Percentiles rank a stretch among this genome's conserved stretches.
phyloP scores from a whole-genome alignment of 2,113 vertebrate species.

The Phyllopteryx taeniolatus region DNA sequence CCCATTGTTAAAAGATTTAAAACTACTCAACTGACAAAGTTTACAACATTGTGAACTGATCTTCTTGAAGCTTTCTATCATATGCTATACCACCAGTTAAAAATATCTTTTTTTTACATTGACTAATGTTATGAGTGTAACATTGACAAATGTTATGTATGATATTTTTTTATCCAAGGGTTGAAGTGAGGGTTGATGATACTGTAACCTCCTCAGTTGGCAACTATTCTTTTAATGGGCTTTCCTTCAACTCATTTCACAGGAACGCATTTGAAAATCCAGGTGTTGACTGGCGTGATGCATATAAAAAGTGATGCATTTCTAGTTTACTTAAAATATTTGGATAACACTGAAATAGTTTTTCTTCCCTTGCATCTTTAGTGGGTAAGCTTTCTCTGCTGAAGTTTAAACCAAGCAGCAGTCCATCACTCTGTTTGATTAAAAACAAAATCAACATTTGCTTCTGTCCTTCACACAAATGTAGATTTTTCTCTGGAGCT shows the following conservation, averaged over 20 bases:
- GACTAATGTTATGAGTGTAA: neutral
- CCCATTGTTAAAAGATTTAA: neutral
- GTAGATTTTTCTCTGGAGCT: neutral
- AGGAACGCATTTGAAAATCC: neutral
- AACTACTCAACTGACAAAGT: constrained; percentile 12
- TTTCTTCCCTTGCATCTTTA: neutral
- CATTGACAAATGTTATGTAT: too few species aligned
- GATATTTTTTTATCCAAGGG: too few species aligned
- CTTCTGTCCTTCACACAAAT: neutral
- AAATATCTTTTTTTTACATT: neutral
- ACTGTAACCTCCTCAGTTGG: neutral
- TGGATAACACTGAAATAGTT: too few species aligned
- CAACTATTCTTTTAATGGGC: neutral
- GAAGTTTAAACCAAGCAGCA: neutral
- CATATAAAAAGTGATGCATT: neutral
- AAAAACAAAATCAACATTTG: neutral
- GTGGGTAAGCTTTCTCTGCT: neutral
- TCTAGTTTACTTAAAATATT: too few species aligned
- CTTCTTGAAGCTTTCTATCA: neutral
- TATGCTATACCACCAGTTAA: neutral
- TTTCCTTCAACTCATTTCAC: neutral
- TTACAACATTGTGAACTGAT: neutral
- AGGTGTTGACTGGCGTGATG: neutral
- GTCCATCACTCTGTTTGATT: neutral
- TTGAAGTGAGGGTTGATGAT: neutral